Base-by-base conservation (phyloP, 2,888 invertebrate species). In the Lasioglossum malachurum region DNA sequence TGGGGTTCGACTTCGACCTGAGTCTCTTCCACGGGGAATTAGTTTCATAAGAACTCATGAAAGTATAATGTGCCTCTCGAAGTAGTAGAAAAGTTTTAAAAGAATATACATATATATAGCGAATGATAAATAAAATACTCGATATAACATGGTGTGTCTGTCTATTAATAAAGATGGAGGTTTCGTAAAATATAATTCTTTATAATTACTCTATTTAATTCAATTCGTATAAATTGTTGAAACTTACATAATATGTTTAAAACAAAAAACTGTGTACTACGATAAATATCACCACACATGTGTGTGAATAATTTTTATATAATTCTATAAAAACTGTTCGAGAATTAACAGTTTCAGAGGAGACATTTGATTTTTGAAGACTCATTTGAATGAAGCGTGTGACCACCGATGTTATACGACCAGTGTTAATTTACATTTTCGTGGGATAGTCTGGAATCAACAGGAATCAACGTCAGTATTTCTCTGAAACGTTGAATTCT, bases 371-470 rank as follows among this genome's bases (percentile, higher is more conserved):
- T 23, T 38, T 69, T 38, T 69, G 38, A 31, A 16, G 46, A 38
- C 49, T 69, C 38, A 84, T 78, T 84, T 77, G 46, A 79, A 86
- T 72, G 78, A 81, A 31, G 44, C 77, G 31, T n/a, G 53, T 27
- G 60, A 23, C 69, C 38, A 69, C 38, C 49, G 53, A 72, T 78
- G 85, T 85, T 74, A 79, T 88, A 41, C 69, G 71, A 38, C 82
- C 60, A 67, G 44, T 72, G 71, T 75, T 83, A 86, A 86, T 86
- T 78, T 82, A 75, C 80, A 69, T 86, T 83, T 83, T 76, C 82
- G 77, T 64, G 80, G 53, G 82, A 82, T 82, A 83, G 53, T 82
- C 67, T 19, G 35, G n/a, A n/a, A n/a, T 74, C 27, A 12, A 31
- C 49, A 41, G 31, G 46, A 76, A 83, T 82, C 72, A 71, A 76